Conservation (phyloP, 2,113 vertebrate genomes). For the Castor canadensis region DNA sequence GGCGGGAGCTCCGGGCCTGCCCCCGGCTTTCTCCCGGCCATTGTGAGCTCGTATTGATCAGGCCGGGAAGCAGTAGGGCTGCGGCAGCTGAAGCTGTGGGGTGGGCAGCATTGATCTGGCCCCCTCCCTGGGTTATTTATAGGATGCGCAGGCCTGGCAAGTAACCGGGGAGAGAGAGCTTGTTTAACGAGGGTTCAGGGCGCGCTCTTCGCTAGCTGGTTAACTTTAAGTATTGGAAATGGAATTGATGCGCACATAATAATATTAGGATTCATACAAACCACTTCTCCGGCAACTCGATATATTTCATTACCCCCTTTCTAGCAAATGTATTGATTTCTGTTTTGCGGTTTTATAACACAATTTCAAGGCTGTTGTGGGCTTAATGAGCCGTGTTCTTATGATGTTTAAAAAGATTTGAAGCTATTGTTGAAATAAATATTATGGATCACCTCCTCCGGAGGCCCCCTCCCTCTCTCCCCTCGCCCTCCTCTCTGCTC, state of each 20-base stretch:
- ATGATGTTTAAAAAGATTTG: slow-evolving; percentile 90
- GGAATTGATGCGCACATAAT: slow-evolving; percentile 80
- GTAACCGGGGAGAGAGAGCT: slow-evolving; percentile 72
- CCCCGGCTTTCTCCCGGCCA: slow-evolving; percentile 81
- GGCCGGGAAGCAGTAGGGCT: slow-evolving; percentile 88
- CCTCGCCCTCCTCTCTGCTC: background rate
- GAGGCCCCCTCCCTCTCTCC: slow-evolving; percentile 3
- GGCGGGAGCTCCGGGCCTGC: slow-evolving; percentile 75
- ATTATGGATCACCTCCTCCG: slow-evolving; percentile 85
- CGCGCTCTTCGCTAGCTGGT: slow-evolving; percentile 81
- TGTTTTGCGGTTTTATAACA: slow-evolving; percentile 89
- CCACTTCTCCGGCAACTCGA: slow-evolving; percentile 81
- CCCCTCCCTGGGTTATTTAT: slow-evolving; percentile 80
- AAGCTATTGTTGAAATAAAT: slow-evolving; percentile 86
- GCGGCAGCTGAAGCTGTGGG: slow-evolving; percentile 87
- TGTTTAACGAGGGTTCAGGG: slow-evolving; percentile 81
- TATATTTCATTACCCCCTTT: slow-evolving; percentile 86
- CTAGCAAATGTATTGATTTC: slow-evolving; percentile 88
- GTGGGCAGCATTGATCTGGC: slow-evolving; percentile 63
- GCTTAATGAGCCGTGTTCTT: slow-evolving; percentile 89
- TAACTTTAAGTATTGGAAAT: slow-evolving; percentile 86
- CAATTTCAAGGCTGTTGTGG: slow-evolving; percentile 89
- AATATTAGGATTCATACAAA: slow-evolving; percentile 87
- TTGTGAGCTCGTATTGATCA: slow-evolving; percentile 89
- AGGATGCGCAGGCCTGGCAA: slow-evolving; percentile 72